Conservation (phyloP, 2,113 vertebrate species). For the Phaethon lepturus region DNA sequence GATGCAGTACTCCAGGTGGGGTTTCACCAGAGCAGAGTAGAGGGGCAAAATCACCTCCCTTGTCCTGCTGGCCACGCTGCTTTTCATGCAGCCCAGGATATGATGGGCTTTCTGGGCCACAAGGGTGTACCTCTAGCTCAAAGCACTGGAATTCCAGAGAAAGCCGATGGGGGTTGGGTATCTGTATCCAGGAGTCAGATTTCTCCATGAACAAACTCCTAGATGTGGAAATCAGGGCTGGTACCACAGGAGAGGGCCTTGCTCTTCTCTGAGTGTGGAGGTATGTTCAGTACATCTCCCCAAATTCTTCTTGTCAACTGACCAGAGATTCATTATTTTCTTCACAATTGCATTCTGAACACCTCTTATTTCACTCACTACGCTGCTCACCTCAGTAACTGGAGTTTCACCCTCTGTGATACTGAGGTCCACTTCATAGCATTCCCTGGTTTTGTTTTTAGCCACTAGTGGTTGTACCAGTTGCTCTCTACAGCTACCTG, state of each 20-base stretch:
- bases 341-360: background rate
- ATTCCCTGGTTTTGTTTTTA: background rate
- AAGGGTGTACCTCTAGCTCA: rapidly evolving
- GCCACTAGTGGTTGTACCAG: background rate
- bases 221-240: rapidly evolving
- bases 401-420: background rate
- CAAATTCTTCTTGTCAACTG: background rate
- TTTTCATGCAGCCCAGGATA: background rate
- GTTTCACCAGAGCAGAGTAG: rapidly evolving
- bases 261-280: background rate
- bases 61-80: rapidly evolving
- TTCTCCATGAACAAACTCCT: background rate
- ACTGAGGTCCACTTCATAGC: background rate
- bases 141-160: background rate
- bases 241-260: background rate
- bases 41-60: rapidly evolving
- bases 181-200: background rate
- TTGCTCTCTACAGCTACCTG: too few species aligned
- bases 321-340: background rate
- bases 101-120: rapidly evolving
- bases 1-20: rapidly evolving
- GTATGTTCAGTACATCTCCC: background rate
- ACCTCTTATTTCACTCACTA: background rate
- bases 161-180: rapidly evolving
- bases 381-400: background rate